These are phyloP conservation scores for Montipora efflorescens DNA, from an alignment of 64 coral and sea anemone species.

Conservation along the genomic window DNA sequence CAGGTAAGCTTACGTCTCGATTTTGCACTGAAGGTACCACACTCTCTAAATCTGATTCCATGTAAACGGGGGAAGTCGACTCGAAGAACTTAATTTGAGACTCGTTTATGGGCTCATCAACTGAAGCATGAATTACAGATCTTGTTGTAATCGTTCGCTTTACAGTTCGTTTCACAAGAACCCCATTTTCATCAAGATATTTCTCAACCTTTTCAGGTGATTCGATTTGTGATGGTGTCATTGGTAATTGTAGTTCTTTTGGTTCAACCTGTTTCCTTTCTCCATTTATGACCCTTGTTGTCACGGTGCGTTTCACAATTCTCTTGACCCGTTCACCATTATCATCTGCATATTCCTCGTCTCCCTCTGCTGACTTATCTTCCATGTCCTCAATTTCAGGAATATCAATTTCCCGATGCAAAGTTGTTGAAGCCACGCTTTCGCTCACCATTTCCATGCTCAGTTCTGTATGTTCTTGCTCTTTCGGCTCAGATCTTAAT, in stretches of 20 bases:
- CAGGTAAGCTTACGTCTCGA: constrained; percentile 12
- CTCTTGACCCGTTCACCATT: constrained; percentile 64
- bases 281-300: constrained; percentile 38
- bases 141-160: constrained; percentile 6
- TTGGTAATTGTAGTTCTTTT: neutral
- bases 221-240: neutral
- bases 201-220: neutral
- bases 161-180: constrained; percentile 55
- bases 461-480: neutral
- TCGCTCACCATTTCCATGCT: neutral
- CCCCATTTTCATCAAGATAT: constrained; percentile 79
- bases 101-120: neutral
- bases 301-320: constrained; percentile 37
- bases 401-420: constrained; percentile 5
- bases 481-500: too few species aligned
- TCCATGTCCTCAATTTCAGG: constrained; percentile 23
- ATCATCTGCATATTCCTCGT: constrained; percentile 67
- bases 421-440: neutral
- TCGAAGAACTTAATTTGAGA: neutral
- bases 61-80: neutral
- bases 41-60: neutral
- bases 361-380: neutral
- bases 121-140: neutral
- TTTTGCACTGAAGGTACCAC: constrained; percentile 27
- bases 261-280: neutral